phyloP scores from a whole-genome alignment of 2,888 invertebrate species.

The Hypena proboscidalis region DNA sequence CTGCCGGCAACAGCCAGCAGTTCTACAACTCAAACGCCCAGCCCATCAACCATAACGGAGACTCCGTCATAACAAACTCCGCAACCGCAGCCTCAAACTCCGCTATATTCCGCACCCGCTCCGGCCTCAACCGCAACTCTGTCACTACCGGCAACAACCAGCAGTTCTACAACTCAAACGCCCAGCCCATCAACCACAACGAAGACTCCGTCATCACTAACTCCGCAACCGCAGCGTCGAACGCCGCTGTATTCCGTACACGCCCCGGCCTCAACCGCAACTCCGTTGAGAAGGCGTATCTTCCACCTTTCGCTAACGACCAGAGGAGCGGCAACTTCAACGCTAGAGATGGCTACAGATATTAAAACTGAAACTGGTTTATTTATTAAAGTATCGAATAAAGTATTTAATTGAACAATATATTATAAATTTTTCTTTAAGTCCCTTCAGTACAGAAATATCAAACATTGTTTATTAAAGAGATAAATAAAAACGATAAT shows the following conservation, averaged over 20 bases:
- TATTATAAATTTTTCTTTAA: not conserved
- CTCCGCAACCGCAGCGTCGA: no score
- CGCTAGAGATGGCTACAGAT: slow-evolving; percentile 58
- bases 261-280: slow-evolving; percentile 44
- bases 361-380: slow-evolving; percentile 34
- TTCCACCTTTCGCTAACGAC: slow-evolving; percentile 55
- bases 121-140: slow-evolving; percentile 24
- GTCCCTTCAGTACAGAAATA: no score
- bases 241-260: slow-evolving; percentile 52
- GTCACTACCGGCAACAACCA: slow-evolving; percentile 20
- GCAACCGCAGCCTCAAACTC: not conserved
- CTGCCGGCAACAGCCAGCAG: slow-evolving; percentile 17
- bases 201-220: slow-evolving; percentile 62
- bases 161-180: slow-evolving; percentile 23
- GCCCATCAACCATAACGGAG: slow-evolving; percentile 25
- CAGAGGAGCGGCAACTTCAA: slow-evolving; percentile 47
- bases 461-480: no score
- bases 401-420: slow-evolving; percentile 5
- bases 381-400: slow-evolving; percentile 4
- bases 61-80: slow-evolving; percentile 4
- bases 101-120: no score
- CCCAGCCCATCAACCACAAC: slow-evolving; percentile 38
- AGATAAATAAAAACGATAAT: no score
- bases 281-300: slow-evolving; percentile 52
- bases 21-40: slow-evolving; percentile 29